These are phyloP conservation scores for Garra rufa DNA, from an alignment of 2,113 vertebrate species.

Conservation along the genomic window DNA sequence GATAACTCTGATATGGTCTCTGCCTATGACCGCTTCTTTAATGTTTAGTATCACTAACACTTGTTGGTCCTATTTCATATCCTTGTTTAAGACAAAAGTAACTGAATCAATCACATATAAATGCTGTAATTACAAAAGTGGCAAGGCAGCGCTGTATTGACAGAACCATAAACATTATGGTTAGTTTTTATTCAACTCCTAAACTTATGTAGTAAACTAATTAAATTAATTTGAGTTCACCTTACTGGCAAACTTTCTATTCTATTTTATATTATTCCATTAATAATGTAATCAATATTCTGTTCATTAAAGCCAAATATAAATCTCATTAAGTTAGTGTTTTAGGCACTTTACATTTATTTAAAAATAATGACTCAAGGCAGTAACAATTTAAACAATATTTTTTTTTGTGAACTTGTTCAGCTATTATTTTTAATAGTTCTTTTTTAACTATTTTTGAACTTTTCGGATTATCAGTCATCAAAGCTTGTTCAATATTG, in stretches of 20 bases:
- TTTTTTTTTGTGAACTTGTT: too few relatives aligned
- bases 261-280: too few relatives aligned
- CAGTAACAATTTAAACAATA: too few relatives aligned
- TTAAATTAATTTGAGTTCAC: not conserved
- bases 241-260: not conserved
- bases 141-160: not conserved
- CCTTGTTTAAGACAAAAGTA: constrained; percentile 10
- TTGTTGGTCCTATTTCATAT: constrained; percentile 13
- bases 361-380: too few relatives aligned
- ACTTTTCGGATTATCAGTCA: too few relatives aligned
- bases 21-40: constrained; percentile 24
- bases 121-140: constrained; percentile 22
- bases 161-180: not conserved
- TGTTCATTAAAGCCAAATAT: too few relatives aligned
- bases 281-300: too few relatives aligned
- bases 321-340: too few relatives aligned
- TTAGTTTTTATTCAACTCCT: not conserved
- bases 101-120: constrained; percentile 43
- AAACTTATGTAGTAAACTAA: not conserved
- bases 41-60: constrained; percentile 48
- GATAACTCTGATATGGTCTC: constrained; percentile 50
- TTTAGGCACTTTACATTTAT: too few relatives aligned
- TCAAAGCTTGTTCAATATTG: too few relatives aligned
- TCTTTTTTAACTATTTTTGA: too few relatives aligned
- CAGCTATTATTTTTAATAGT: too few relatives aligned